These are phyloP conservation scores for Podilymbus podiceps DNA, from an alignment of 2,113 vertebrate species.

Conservation along the genomic window DNA sequence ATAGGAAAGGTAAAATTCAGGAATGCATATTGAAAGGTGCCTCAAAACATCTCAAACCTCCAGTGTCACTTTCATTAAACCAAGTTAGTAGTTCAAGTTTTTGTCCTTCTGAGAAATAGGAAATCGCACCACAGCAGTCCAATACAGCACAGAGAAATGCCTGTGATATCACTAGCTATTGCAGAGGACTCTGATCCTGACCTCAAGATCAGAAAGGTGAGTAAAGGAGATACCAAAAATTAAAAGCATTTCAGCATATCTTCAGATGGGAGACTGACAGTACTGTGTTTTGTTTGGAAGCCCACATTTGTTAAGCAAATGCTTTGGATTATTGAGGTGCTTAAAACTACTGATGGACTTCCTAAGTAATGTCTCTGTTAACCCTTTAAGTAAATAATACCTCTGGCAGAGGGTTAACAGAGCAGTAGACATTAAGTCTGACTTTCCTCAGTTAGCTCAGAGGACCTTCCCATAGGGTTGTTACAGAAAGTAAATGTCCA, in stretches of 20 bases:
- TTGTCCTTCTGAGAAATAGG: not conserved
- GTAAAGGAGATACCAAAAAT: not conserved
- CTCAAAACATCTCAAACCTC: not conserved
- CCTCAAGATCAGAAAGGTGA: not conserved
- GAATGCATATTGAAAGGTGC: not conserved
- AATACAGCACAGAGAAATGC: not conserved
- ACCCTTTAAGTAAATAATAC: not conserved
- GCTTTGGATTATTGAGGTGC: not conserved
- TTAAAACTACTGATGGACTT: not conserved
- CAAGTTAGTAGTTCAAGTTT: not conserved
- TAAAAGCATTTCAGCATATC: not conserved
- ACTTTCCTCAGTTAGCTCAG: not conserved
- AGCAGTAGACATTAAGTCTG: not conserved
- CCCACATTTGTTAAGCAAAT: not conserved
- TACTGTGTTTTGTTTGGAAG: not conserved
- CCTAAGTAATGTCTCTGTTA: not conserved
- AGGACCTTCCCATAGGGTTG: not conserved
- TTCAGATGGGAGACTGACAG: not conserved
- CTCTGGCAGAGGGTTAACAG: not conserved
- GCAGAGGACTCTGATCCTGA: not conserved
- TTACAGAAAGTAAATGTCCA: not conserved
- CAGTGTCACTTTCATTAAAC: not conserved
- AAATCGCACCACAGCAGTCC: not conserved
- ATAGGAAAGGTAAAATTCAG: not conserved
- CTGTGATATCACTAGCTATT: not conserved